A percentile compares a stretch with the other conserved stretches of the same genome.
These are phyloP conservation scores for Myanophis thanlyinensis DNA, from an alignment of 2,113 vertebrate genomes.

Conservation along the genomic window DNA sequence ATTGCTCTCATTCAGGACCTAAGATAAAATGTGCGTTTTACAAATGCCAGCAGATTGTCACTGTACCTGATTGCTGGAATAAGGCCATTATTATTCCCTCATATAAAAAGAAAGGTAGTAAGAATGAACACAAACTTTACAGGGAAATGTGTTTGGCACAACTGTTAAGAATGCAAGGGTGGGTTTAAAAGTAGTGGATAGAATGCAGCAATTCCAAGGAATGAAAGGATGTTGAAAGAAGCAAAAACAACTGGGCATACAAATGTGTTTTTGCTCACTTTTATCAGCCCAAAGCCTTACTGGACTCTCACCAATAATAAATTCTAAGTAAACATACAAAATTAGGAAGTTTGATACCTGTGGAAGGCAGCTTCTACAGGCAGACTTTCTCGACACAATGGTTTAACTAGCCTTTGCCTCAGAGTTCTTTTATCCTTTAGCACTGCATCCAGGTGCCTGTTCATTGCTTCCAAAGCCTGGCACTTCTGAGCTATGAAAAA, in stretches of 20 bases:
- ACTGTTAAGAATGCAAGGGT: background rate
- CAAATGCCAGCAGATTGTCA: background rate
- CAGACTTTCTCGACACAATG: constrained; percentile 78
- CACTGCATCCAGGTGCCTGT: constrained; percentile 81
- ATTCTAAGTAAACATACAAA: background rate
- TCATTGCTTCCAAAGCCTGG: constrained; percentile 78
- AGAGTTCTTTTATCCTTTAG: constrained; percentile 80
- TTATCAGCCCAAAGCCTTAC: background rate
- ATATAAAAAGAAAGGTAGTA: background rate
- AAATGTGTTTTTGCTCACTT: background rate
- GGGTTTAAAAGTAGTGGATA: background rate
- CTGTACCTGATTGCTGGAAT: background rate
- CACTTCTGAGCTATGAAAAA: constrained; percentile 72
- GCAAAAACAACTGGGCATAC: background rate
- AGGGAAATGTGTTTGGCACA: background rate
- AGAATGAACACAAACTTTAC: background rate
- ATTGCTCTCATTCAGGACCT: background rate
- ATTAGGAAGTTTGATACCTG: constrained; percentile 67
- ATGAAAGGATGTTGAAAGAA: background rate
- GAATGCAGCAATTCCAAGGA: background rate
- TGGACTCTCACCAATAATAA: background rate
- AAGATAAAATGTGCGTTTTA: background rate
- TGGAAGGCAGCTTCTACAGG: constrained; percentile 83
- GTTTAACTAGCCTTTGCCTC: constrained; percentile 80
- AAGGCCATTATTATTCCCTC: background rate